phyloP scores from a whole-genome alignment of 2,797 vertebrate genomes.

The Microcaecilia unicolor region DNA sequence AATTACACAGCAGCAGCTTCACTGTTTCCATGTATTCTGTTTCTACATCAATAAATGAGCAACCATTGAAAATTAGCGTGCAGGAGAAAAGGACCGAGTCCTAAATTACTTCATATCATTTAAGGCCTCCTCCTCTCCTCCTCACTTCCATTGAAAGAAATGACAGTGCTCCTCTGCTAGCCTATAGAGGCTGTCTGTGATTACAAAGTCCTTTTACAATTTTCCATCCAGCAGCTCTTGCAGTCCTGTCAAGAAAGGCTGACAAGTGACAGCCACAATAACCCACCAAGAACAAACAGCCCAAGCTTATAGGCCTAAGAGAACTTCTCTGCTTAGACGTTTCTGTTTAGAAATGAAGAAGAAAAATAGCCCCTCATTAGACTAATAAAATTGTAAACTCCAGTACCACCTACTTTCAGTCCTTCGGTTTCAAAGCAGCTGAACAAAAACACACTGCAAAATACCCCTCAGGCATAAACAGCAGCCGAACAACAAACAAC shows the following conservation, averaged over 20 bases:
- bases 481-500: slow-evolving; percentile 35
- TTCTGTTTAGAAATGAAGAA: slow-evolving; percentile 5
- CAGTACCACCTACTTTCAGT: too few relatives aligned
- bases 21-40: too few relatives aligned
- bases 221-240: not conserved
- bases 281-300: not conserved
- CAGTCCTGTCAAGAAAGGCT: not conserved
- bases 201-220: slow-evolving; percentile 1
- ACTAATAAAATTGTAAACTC: slow-evolving; percentile 23
- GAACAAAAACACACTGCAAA: slow-evolving; percentile 13
- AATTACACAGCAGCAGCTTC: too few relatives aligned
- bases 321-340: slow-evolving; percentile 10
- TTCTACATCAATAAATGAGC: not conserved
- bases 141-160: not conserved
- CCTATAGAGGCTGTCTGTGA: not conserved
- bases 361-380: slow-evolving; percentile 12
- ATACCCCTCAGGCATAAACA: slow-evolving; percentile 27
- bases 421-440: slow-evolving; percentile 7
- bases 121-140: not conserved
- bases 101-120: too few relatives aligned
- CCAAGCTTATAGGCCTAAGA: not conserved
- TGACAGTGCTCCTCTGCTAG: too few relatives aligned
- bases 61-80: not conserved
- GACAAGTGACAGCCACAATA: not conserved
- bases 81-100: not conserved